These are phyloP conservation scores for Saguinus imperator DNA, from an alignment of 2,113 vertebrate species.

Conservation along the genomic window DNA sequence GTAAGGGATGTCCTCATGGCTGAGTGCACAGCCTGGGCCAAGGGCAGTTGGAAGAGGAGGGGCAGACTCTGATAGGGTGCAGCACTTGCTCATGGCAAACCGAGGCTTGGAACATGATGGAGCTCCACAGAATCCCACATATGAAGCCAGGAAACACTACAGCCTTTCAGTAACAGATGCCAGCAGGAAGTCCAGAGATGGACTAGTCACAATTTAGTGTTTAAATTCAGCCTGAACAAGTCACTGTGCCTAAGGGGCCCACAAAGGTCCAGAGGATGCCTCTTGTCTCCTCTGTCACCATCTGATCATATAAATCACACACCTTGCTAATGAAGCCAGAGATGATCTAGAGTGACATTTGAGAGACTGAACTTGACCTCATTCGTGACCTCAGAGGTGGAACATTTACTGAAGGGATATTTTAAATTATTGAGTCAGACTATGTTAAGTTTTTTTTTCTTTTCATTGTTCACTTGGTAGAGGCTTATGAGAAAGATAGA, in stretches of 20 bases:
- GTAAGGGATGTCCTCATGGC: background rate
- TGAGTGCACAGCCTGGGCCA: background rate
- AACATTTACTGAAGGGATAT: background rate
- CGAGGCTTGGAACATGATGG: background rate
- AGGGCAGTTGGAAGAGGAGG: too few species aligned
- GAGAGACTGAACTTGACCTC: background rate
- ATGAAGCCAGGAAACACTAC: background rate
- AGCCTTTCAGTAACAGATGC: too few species aligned
- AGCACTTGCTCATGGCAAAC: rapidly evolving
- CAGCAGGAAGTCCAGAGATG: background rate
- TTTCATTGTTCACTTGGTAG: background rate
- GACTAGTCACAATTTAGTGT: background rate
- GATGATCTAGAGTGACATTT: background rate
- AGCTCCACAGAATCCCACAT: background rate
- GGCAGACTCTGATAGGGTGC: background rate
- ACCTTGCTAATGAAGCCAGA: background rate
- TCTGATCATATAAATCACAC: background rate
- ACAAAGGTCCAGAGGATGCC: rapidly evolving
- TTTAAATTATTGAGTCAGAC: background rate
- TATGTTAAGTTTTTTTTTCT: background rate
- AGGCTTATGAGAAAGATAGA: background rate
- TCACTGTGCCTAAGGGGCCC: background rate
- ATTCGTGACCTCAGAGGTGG: background rate
- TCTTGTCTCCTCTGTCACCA: background rate
- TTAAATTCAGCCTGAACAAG: background rate